Percentiles rank a stretch among this genome's conserved stretches.
Conservation (phyloP, 1,140 invertebrate genomes). For the Monochamus saltuarius region DNA sequence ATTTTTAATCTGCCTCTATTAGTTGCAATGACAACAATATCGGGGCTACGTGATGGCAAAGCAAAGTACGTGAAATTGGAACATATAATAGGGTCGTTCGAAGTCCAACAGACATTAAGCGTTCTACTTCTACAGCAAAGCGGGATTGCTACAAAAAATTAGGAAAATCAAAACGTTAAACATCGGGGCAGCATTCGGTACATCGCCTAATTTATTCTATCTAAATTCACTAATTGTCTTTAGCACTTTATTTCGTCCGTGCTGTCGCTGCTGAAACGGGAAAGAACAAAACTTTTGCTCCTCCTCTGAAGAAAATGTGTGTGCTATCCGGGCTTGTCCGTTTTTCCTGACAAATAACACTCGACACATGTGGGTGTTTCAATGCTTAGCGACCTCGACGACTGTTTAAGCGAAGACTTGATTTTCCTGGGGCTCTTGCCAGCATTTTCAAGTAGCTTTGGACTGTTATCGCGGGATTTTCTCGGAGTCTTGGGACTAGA, state of each 20-base stretch:
- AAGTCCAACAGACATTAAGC: constrained; percentile 50
- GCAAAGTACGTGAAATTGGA: constrained; percentile 21
- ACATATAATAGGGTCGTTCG: constrained; percentile 44
- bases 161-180: constrained; percentile 28
- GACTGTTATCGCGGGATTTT: constrained; percentile 25
- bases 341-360: constrained; percentile 61
- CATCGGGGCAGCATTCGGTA: constrained; percentile 46
- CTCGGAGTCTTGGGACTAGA: constrained; percentile 35
- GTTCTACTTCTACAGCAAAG: constrained; percentile 33
- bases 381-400: constrained; percentile 48
- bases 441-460: constrained; percentile 24
- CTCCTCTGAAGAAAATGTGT: constrained; percentile 21
- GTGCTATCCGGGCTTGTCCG: constrained; percentile 56
- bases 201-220: constrained; percentile 21
- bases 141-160: constrained; percentile 39
- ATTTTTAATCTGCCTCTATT: constrained; percentile 19
- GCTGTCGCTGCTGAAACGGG: constrained; percentile 11
- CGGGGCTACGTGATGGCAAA: constrained; percentile 2
- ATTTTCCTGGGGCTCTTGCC: constrained; percentile 40
- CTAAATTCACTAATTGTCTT: constrained; percentile 3
- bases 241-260: constrained; percentile 35
- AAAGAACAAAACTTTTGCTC: constrained; percentile 29
- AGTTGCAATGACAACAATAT: constrained; percentile 2
- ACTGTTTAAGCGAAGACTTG: constrained; percentile 52
- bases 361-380: constrained; percentile 68